phyloP scores from a whole-genome alignment of 2,888 invertebrate species.

The Mayetiola destructor region DNA sequence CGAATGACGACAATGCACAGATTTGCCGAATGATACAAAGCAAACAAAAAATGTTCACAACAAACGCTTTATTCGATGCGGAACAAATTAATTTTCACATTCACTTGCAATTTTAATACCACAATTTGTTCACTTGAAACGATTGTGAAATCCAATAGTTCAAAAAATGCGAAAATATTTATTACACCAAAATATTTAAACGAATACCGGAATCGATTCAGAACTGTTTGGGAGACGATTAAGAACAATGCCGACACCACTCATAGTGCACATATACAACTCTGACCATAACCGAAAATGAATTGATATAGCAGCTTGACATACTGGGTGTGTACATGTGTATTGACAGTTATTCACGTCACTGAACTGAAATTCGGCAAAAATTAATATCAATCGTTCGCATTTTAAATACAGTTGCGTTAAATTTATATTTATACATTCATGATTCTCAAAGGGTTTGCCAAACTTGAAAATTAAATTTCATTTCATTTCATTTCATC shows the following conservation, averaged over 20 bases:
- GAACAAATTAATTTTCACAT: neutral
- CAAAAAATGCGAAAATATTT: too few species aligned
- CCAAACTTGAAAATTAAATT: too few species aligned
- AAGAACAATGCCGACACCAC: neutral
- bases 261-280: neutral
- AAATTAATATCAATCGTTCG: too few species aligned
- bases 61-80: neutral
- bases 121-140: neutral
- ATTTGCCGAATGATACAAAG: slow-evolving; percentile 10
- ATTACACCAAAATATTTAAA: neutral
- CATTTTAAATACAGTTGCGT: too few species aligned
- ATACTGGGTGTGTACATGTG: too few species aligned
- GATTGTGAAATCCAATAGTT: neutral
- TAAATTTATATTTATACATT: too few species aligned
- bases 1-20: neutral
- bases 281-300: neutral
- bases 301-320: neutral
- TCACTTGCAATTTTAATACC: neutral
- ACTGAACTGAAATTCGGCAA: neutral
- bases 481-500: too few species aligned
- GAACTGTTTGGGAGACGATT: neutral
- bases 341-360: neutral
- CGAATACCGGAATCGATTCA: neutral
- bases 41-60: too few species aligned
- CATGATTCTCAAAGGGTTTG: too few species aligned